Base-by-base conservation (phyloP, 1,140 invertebrate genomes). In the Venturia canescens region DNA sequence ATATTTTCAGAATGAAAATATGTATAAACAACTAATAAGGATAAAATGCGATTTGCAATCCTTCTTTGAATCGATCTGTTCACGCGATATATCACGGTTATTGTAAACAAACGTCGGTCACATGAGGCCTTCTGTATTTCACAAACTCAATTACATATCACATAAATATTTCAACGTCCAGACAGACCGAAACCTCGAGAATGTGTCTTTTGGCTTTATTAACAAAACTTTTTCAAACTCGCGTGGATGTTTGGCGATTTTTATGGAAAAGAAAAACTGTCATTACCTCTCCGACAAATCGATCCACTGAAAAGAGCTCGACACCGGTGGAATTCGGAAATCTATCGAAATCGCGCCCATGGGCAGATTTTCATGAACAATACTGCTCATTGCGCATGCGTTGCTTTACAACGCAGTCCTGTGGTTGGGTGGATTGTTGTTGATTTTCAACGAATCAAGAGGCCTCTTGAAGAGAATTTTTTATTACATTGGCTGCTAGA, bases 181-280 rank as follows among this genome's bases (percentile, higher is more conserved):
- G 16, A 77, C 11, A 29, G 11, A 70, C 38, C 6, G 72, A 80
- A 44, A 57, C 23, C 48, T 31, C 18, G 26, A 16, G 63, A 63
- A 60, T 44, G 29, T 75, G 23, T 44, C 79, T 77, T 34, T 18
- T 38, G 3, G 16, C 16, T 70, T 79, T 82, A 70, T 48, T 57
- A 23, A 9, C 60, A 38, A 18, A 80, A 80, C 63, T 77, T 18
- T 80, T 16, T 31, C 34, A 60, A 76, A 78, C 60, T 78, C 23
- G 70, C 1, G 63, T 38, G 3, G 88, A 89, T 89, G 87, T 83
- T 84, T 26, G 75, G 16, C 69, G 88, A 89, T 89, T 86, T 83
- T 74, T 66, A 76, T 81, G 15, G 1, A 34, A 76, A 21, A 11
- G 31, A 71, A 86, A 83, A 77, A 71, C 70, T 72, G 16, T n/a